A percentile compares a stretch with the other conserved stretches of the same genome.
phyloP scores from a whole-genome alignment of 2,113 vertebrate species.

The Rattus rattus region DNA sequence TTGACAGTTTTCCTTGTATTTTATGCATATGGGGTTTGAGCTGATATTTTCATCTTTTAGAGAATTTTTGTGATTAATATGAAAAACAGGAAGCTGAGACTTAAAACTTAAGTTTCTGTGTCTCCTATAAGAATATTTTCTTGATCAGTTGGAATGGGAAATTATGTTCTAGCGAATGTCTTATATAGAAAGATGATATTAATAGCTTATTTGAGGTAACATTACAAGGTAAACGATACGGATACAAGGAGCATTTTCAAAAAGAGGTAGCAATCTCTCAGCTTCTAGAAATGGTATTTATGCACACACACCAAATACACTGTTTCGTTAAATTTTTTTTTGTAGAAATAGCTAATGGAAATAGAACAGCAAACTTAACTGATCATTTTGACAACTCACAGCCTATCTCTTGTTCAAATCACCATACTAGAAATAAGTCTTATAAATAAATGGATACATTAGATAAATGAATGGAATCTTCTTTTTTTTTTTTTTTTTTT shows the following conservation, averaged over 20 bases:
- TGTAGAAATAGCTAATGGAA: conserved; percentile 27
- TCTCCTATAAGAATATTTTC: background rate
- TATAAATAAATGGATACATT: conserved; percentile 50
- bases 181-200: background rate
- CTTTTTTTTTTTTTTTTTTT: background rate
- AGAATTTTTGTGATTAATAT: conserved; percentile 31
- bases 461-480: background rate
- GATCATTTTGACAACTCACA: conserved; percentile 20
- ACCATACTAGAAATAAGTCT: background rate
- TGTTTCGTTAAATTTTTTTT: conserved; percentile 28
- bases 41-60: conserved; percentile 25
- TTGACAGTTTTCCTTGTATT: background rate
- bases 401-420: background rate
- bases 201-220: conserved; percentile 27
- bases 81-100: background rate
- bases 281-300: background rate
- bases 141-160: background rate
- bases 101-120: conserved; percentile 24
- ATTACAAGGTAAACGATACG: background rate
- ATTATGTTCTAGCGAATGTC: conserved; percentile 48
- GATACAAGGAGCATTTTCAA: conserved; percentile 8
- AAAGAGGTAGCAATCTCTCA: background rate
- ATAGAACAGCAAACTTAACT: background rate
- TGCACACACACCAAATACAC: background rate
- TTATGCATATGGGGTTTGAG: background rate